Conservation (phyloP, 2,797 vertebrate genomes). For the Sebastolobus altivelis region DNA sequence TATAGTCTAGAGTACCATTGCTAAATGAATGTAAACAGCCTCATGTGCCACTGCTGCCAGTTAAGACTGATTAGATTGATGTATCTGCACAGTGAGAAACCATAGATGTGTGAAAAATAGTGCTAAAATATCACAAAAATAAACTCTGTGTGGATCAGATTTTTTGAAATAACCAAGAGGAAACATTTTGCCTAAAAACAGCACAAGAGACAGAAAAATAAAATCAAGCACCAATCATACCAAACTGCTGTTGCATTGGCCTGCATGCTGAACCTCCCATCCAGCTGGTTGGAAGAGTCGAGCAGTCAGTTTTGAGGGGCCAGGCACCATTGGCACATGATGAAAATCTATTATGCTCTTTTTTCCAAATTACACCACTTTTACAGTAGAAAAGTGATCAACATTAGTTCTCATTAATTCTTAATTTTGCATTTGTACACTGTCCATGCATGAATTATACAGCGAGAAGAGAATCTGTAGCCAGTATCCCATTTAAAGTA, state of each 20-base stretch:
- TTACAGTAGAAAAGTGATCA: slow-evolving; percentile 44
- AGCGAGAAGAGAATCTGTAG: background rate
- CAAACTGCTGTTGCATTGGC: slow-evolving; percentile 8
- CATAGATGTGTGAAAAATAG: slow-evolving; percentile 22
- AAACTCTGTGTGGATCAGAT: slow-evolving; percentile 4
- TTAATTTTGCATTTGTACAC: slow-evolving; percentile 48
- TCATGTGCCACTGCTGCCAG: background rate
- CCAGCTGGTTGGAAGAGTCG: slow-evolving; percentile 50
- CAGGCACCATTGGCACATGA: slow-evolving; percentile 28
- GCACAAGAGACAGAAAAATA: background rate
- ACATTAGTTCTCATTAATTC: slow-evolving; percentile 59
- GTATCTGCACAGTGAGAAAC: slow-evolving; percentile 12
- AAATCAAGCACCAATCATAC: slow-evolving; percentile 8
- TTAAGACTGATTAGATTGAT: slow-evolving; percentile 9
- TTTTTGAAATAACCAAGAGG: slow-evolving; percentile 4
- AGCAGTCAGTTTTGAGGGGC: slow-evolving; percentile 4
- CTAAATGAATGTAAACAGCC: slow-evolving; percentile 6
- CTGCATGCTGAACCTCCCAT: slow-evolving; percentile 16
- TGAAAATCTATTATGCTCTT: slow-evolving; percentile 47
- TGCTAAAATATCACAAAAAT: slow-evolving; percentile 20
- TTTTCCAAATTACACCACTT: slow-evolving; percentile 60
- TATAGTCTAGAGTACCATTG: background rate
- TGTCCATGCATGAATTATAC: slow-evolving; percentile 44
- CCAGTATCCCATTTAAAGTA: background rate
- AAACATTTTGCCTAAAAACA: slow-evolving; percentile 22